Evolutionary conservation across 2,113 vertebrate genomes (phyloP), one percentile per base, ranked within the genome.

Genomic region (Oryzias celebensis): DNA sequence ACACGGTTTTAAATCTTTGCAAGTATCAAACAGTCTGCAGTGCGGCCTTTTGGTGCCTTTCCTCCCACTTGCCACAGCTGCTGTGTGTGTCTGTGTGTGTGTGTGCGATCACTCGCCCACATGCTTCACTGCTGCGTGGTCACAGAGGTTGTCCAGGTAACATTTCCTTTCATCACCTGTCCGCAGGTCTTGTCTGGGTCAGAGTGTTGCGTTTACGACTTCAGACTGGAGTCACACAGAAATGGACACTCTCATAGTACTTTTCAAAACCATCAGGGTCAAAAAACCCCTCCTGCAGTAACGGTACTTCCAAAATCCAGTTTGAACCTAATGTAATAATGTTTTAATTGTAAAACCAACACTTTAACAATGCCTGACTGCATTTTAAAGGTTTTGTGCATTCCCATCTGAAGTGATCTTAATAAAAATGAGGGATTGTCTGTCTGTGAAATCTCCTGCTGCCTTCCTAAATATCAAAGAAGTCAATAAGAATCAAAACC

Each of bases 381-480:
- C 12, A 58, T 56, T n/a, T 14, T 58, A 20, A 65, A 73, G 62
- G 80, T 76, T 62, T 78, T 55, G 67, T 47, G 64, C 68, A 59
- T 3, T 50, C 44, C 16, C 62, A 24, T 68, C 56, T 60, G n/a
- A 65, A 78, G 65, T 68, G 55, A 53, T 49, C 57, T 60, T 45
- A 23, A 44, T 54, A 72, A 47, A 64, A 64, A 22, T 8, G 17
- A 23, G 12, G 26, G 54, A 65, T 61, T 17, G 71, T 60, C 62
- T 56, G 14, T 36, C 36, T 1, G 1, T 5, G 24, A 55, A 45
- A 20, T 75, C 77, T 47, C 66, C 62, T 49, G 41, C 78, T 17
- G 61, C 81, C 74, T 66, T 47, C 61, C 70, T 54, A 68, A 84
- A 81, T 78, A 86, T 84, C 82, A 84, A 73, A 78, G 65, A 56